A percentile compares a stretch with the other conserved stretches of the same genome.
Evolutionary conservation across 2,113 vertebrate genomes (phyloP).

Genomic region (Misgurnus mizolepis): DNA sequence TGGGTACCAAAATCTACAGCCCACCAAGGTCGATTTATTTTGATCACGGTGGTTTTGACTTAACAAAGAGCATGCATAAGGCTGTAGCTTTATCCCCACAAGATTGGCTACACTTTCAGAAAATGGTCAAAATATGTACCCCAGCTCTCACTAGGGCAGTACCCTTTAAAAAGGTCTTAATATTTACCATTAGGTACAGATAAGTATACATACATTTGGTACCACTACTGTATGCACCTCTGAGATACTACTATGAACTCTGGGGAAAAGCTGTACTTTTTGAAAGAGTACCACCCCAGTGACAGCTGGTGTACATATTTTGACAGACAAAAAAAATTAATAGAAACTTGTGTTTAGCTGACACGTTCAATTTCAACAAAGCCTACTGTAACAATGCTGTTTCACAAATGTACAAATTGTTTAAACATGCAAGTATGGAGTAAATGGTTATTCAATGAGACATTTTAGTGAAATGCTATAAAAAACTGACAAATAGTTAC

Average conservation of each 20-base stretch:
- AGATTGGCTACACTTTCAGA: neutral
- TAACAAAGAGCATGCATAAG: slow-evolving; percentile 23
- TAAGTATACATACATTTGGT: no score
- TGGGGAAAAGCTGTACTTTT: no score
- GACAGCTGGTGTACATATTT: no score
- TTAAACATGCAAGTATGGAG: neutral
- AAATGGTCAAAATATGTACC: neutral
- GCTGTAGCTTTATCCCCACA: slow-evolving; percentile 9
- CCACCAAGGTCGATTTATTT: slow-evolving; percentile 26
- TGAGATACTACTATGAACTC: no score
- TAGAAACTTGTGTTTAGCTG: neutral
- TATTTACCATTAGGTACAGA: no score
- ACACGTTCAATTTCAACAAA: neutral
- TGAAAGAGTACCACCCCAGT: no score
- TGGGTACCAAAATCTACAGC: slow-evolving; percentile 29
- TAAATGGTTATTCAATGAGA: neutral
- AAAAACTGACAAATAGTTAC: no score
- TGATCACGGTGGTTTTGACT: neutral
- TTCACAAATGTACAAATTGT: neutral
- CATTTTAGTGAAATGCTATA: no score
- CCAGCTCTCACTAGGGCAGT: no score
- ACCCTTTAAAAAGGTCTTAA: no score
- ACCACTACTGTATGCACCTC: no score
- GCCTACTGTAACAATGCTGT: neutral
- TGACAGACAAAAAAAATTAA: no score